Evolutionary conservation across 37 sponge, comb jelly and placozoan species (phyloP).

Genomic region (Ianthella basta): DNA sequence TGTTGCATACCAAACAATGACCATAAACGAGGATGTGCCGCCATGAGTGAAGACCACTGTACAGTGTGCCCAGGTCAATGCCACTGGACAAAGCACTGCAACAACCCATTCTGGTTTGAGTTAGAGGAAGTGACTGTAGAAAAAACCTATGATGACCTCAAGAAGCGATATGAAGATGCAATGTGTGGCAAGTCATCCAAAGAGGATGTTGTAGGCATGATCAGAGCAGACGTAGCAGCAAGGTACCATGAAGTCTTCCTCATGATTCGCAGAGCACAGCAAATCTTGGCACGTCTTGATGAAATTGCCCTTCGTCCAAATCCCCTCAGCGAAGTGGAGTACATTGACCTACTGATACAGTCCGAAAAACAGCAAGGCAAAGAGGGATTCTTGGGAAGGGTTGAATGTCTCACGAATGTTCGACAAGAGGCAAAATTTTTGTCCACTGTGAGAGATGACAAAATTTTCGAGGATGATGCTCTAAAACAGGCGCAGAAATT

Average conservation of each 20-base stretch:
- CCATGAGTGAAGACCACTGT: no score
- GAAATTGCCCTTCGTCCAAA: conserved; percentile 80
- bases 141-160: neutral
- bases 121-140: neutral
- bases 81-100: no score
- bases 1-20: no score
- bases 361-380: conserved; percentile 57
- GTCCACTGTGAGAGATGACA: neutral
- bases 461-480: no score
- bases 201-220: neutral
- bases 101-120: no score
- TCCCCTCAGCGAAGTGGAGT: conserved; percentile 65
- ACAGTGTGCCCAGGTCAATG: no score
- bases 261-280: conserved; percentile 20
- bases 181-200: neutral
- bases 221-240: neutral
- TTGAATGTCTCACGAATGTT: conserved; percentile 24
- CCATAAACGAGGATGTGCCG: no score
- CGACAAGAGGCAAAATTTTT: conserved; percentile 42
- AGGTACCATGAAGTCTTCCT: conserved; percentile 11
- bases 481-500: no score
- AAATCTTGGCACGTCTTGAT: conserved; percentile 33
- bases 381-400: conserved; percentile 57
- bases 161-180: neutral
- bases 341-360: conserved; percentile 77